Percentiles rank a stretch among this genome's conserved stretches.
Conservation (phyloP, 2,113 vertebrate genomes). For the Geococcyx californianus region DNA sequence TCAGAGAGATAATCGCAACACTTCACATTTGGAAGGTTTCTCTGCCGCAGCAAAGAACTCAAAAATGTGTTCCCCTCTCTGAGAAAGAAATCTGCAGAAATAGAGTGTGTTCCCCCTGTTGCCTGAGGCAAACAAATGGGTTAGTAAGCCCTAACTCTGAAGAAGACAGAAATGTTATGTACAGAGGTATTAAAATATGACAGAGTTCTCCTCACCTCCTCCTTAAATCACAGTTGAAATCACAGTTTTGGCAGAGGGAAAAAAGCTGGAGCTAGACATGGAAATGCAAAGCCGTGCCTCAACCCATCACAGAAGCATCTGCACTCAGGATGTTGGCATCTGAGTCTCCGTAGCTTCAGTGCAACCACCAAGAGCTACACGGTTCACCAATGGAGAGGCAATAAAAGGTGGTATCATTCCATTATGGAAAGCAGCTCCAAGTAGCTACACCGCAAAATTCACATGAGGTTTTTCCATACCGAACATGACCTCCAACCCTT, state of each 20-base stretch:
- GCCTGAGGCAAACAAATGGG: background rate
- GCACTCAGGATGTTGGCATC: background rate
- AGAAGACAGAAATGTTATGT: conserved; percentile 9
- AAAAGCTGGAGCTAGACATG: conserved; percentile 18
- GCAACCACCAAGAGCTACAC: background rate
- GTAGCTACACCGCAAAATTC: background rate
- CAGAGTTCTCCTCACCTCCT: conserved; percentile 51
- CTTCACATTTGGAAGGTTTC: conserved; percentile 48
- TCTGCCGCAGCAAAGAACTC: background rate
- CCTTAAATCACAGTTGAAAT: conserved; percentile 70
- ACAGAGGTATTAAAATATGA: conserved; percentile 57
- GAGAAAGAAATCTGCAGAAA: background rate
- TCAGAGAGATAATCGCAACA: background rate
- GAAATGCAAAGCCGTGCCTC: conserved; percentile 14
- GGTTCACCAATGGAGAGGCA: background rate
- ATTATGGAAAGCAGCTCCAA: background rate
- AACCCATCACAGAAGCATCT: background rate
- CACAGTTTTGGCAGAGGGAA: conserved; percentile 55
- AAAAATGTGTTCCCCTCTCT: background rate
- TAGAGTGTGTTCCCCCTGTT: background rate
- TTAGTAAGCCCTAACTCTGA: conserved; percentile 16
- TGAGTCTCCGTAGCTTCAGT: background rate
- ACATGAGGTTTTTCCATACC: background rate
- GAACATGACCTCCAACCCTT: background rate
- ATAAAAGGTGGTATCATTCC: background rate